A percentile compares a stretch with the other conserved stretches of the same genome.
These are phyloP conservation scores for Pammene aurita DNA, from an alignment of 2,888 invertebrate genomes.

Conservation along the genomic window DNA sequence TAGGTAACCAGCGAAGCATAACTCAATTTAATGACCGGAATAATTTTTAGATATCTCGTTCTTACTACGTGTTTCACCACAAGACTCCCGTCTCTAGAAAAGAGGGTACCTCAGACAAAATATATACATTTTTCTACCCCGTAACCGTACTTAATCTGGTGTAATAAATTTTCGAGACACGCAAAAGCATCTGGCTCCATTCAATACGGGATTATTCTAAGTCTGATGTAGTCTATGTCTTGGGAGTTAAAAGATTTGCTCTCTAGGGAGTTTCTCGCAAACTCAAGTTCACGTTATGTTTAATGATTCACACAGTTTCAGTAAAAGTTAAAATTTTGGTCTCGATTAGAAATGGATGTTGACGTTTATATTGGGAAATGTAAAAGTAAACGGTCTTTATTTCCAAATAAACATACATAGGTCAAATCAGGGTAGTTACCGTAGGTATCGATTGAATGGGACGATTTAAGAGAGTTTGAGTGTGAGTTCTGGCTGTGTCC, in stretches of 20 bases:
- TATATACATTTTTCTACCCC: constrained; percentile 11
- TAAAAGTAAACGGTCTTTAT: background rate
- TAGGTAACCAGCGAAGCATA: constrained; percentile 5
- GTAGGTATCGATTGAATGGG: background rate
- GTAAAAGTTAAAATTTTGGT: background rate
- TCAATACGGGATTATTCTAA: constrained; percentile 38
- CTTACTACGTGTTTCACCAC: constrained; percentile 17
- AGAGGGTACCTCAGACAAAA: constrained; percentile 12
- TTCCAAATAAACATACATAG: background rate
- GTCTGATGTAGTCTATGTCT: constrained; percentile 34
- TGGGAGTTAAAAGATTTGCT: constrained; percentile 36
- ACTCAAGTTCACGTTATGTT: constrained; percentile 15
- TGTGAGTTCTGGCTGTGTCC: no score
- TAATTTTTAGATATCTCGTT: constrained; percentile 24
- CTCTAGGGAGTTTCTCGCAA: constrained; percentile 11
- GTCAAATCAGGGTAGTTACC: background rate
- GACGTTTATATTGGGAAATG: background rate
- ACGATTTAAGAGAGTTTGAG: background rate
- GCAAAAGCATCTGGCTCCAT: constrained; percentile 33
- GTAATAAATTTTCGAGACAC: constrained; percentile 39
- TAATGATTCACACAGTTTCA: constrained; percentile 19
- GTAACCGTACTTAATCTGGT: constrained; percentile 38
- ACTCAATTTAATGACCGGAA: constrained; percentile 21
- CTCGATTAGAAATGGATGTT: background rate
- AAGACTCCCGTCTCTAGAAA: constrained; percentile 3